phyloP scores from a whole-genome alignment of 2,113 vertebrate genomes.

The Carollia perspicillata region DNA sequence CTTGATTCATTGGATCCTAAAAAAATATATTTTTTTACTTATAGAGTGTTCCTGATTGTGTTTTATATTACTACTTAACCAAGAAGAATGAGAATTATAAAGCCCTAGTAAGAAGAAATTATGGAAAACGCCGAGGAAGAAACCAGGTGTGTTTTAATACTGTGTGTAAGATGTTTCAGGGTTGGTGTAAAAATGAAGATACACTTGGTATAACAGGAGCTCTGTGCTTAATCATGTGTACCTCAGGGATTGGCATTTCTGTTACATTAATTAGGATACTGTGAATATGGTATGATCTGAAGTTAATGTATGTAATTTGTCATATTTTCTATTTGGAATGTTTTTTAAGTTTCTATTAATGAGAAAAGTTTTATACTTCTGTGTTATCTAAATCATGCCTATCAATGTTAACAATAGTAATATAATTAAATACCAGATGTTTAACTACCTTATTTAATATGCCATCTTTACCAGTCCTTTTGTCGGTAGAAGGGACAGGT shows the following conservation, averaged over 20 bases:
- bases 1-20: not conserved
- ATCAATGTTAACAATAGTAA: not conserved
- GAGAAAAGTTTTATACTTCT: not conserved
- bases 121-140: slow-evolving; percentile 93
- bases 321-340: slow-evolving; percentile 7
- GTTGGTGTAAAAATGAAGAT: slow-evolving; percentile 32
- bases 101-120: slow-evolving; percentile 95
- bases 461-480: not conserved
- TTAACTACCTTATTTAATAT: not conserved
- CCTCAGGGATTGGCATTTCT: not conserved
- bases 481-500: not conserved
- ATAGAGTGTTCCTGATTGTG: slow-evolving; percentile 96
- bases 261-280: not conserved
- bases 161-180: slow-evolving; percentile 20
- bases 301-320: not conserved
- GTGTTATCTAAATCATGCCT: not conserved
- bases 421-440: not conserved
- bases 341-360: slow-evolving; percentile 15
- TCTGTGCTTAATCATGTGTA: not conserved
- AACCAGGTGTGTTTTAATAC: slow-evolving; percentile 88
- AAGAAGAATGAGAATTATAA: slow-evolving; percentile 99
- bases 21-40: slow-evolving; percentile 43
- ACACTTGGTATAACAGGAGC: not conserved
- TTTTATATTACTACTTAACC: slow-evolving; percentile 98
- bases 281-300: not conserved